Conservation (phyloP, 92 coral and sea anemone genomes). For the Ricordea florida region DNA sequence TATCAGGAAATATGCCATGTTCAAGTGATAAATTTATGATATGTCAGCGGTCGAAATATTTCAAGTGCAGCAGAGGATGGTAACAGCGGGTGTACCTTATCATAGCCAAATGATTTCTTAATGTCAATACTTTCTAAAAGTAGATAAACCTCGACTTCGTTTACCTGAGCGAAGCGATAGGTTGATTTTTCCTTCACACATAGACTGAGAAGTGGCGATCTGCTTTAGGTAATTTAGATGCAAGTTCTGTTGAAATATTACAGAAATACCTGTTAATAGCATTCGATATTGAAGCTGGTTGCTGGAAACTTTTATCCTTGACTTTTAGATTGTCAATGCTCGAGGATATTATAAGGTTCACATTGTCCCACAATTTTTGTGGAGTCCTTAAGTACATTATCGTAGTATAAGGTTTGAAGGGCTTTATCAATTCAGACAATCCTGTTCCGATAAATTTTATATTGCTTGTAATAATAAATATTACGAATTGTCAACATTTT, state of each 20-base stretch:
- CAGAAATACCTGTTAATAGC: conserved; percentile 1
- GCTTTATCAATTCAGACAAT: neutral
- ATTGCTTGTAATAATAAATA: neutral
- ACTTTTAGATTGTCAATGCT: conserved; percentile 3
- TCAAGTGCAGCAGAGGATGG: too few species aligned
- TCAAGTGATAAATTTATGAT: too few species aligned
- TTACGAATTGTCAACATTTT: conserved; percentile 12
- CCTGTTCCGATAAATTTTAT: neutral
- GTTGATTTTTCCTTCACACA: too few species aligned
- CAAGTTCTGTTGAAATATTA: neutral
- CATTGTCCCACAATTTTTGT: neutral
- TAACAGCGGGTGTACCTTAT: too few species aligned
- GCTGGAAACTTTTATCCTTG: conserved; percentile 3
- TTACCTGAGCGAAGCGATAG: conserved; percentile 8
- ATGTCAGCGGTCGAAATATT: too few species aligned
- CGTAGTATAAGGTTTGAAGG: too few species aligned
- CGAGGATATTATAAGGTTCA: conserved; percentile 11
- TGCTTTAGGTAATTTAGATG: neutral
- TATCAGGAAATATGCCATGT: too few species aligned
- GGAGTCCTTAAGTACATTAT: neutral
- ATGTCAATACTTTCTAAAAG: neutral
- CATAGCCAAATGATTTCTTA: too few species aligned
- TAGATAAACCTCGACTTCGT: neutral
- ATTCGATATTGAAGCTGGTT: too few species aligned
- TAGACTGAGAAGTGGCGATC: conserved; percentile 13